Percentiles rank a stretch among this genome's conserved stretches.
phyloP scores from a whole-genome alignment of 2,888 invertebrate species.

The Rotaria socialis region DNA sequence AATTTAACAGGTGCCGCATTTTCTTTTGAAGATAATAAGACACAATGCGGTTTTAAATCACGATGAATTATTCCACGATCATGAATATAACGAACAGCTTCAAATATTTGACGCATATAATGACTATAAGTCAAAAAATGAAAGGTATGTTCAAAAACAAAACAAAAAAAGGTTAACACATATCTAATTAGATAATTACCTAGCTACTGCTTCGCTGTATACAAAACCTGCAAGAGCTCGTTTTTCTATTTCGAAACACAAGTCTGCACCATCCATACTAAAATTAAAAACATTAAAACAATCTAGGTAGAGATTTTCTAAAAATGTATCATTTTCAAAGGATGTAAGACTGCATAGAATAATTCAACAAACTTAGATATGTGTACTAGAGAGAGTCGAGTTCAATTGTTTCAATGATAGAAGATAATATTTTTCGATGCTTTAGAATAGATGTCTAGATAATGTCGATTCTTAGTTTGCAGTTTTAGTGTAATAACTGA shows the following conservation, averaged over 20 bases:
- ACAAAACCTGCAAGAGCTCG: conserved; percentile 93
- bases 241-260: conserved; percentile 94
- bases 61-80: conserved; percentile 95
- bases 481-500: too few species aligned
- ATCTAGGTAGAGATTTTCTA: too few species aligned
- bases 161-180: too few species aligned
- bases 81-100: conserved; percentile 93
- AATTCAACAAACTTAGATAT: too few species aligned
- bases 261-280: conserved; percentile 96
- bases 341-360: too few species aligned
- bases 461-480: too few species aligned
- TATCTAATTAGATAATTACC: background rate
- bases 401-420: too few species aligned
- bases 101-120: conserved; percentile 95
- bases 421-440: too few species aligned
- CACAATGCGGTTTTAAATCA: conserved; percentile 93
- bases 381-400: too few species aligned
- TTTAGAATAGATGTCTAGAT: too few species aligned
- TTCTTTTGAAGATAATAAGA: conserved; percentile 86
- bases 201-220: conserved; percentile 97
- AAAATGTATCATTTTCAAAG: too few species aligned
- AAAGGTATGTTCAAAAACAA: background rate
- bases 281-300: conserved; percentile 39
- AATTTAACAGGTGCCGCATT: conserved; percentile 97
- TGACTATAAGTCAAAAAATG: conserved; percentile 62